These are phyloP conservation scores for Microplitis deprimator DNA, from an alignment of 2,888 invertebrate species.

Conservation along the genomic window DNA sequence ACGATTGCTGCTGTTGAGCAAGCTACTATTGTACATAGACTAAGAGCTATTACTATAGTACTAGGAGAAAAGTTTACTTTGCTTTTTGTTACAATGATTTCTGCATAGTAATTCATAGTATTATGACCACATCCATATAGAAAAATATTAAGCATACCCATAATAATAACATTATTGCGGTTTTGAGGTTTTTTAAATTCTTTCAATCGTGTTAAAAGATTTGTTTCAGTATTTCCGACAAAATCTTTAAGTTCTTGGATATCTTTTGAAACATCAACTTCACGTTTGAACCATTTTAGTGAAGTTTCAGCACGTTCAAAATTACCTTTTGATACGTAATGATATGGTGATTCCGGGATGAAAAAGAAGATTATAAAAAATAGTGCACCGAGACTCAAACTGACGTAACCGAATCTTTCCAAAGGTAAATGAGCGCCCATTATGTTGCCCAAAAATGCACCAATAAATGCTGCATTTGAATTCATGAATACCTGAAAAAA, in stretches of 20 bases:
- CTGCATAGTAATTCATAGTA: slow-evolving; percentile 70
- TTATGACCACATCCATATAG: slow-evolving; percentile 72
- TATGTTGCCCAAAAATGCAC: slow-evolving; percentile 63
- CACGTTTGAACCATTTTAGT: slow-evolving; percentile 63
- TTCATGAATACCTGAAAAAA: slow-evolving; percentile 63
- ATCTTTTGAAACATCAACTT: slow-evolving; percentile 61
- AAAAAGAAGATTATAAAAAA: slow-evolving; percentile 62
- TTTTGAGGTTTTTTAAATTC: slow-evolving; percentile 63
- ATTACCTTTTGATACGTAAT: slow-evolving; percentile 59
- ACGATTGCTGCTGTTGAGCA: slow-evolving; percentile 69
- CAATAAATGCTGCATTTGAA: slow-evolving; percentile 61
- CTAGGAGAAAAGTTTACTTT: slow-evolving; percentile 65
- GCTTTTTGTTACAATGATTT: slow-evolving; percentile 67
- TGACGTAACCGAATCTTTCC: slow-evolving; percentile 61
- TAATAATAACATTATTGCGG: slow-evolving; percentile 69
- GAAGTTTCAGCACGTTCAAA: slow-evolving; percentile 62
- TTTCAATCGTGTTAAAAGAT: slow-evolving; percentile 52
- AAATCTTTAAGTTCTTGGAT: slow-evolving; percentile 62
- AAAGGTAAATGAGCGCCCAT: slow-evolving; percentile 68
- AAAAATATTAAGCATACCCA: slow-evolving; percentile 72
- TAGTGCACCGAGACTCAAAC: slow-evolving; percentile 59
- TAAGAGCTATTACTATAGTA: slow-evolving; percentile 72
- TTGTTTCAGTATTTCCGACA: slow-evolving; percentile 51
- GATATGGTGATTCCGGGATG: slow-evolving; percentile 68
- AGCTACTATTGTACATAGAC: slow-evolving; percentile 72